These are phyloP conservation scores for Channa argus DNA, from an alignment of 2,113 vertebrate genomes.

Conservation along the genomic window DNA sequence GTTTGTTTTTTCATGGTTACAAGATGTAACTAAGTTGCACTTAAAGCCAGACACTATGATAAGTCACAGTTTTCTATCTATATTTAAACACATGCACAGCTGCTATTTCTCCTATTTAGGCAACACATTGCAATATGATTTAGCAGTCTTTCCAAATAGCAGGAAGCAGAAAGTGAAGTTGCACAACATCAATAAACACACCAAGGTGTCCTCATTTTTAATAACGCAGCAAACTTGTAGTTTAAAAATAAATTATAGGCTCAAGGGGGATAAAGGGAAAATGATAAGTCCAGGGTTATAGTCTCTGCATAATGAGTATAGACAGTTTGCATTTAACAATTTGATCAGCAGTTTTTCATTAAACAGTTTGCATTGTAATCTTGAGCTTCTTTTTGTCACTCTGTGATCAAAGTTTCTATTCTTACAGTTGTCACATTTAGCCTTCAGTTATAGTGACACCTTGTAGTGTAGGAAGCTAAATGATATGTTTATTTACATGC, in stretches of 20 bases:
- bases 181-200: background rate
- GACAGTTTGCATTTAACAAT: too few relatives aligned
- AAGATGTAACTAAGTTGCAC: too few relatives aligned
- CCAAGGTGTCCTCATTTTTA: background rate
- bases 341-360: too few relatives aligned
- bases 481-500: too few relatives aligned
- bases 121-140: background rate
- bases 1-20: too few relatives aligned
- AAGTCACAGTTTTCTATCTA: too few relatives aligned
- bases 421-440: background rate
- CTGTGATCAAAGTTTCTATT: too few relatives aligned
- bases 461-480: background rate
- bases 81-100: background rate
- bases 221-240: background rate
- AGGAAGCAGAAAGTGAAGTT: background rate
- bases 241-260: too few relatives aligned
- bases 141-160: background rate
- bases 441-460: background rate
- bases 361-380: too few relatives aligned
- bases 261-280: background rate
- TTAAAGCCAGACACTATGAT: too few relatives aligned
- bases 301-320: too few relatives aligned
- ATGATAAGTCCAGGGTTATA: conserved; percentile 1
- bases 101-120: background rate
- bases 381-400: too few relatives aligned